A percentile compares a stretch with the other conserved stretches of the same genome.
phyloP scores from a whole-genome alignment of 2,888 invertebrate species.

The Tillus elongatus region DNA sequence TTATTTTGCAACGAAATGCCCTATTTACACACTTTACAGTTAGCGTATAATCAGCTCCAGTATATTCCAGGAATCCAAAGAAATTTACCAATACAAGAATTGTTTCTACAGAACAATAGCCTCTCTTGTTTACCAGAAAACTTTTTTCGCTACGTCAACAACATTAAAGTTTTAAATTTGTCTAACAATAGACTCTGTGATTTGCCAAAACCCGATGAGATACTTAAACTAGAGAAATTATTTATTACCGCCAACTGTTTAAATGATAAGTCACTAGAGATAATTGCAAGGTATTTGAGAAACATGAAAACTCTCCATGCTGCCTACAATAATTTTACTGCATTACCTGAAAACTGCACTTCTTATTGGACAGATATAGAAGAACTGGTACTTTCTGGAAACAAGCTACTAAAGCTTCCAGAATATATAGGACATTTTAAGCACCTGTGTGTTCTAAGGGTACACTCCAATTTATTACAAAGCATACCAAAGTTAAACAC shows the following conservation, averaged over 20 bases:
- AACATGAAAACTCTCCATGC: slow-evolving; percentile 63
- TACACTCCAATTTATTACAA: slow-evolving; percentile 72
- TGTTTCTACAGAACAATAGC: slow-evolving; percentile 71
- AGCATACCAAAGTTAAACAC: slow-evolving; percentile 69
- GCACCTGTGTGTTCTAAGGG: slow-evolving; percentile 63
- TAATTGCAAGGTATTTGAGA: slow-evolving; percentile 54
- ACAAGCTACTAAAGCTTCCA: slow-evolving; percentile 65
- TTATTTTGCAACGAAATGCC: slow-evolving; percentile 66
- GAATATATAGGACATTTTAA: slow-evolving; percentile 63
- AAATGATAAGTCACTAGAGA: slow-evolving; percentile 51
- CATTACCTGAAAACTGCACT: slow-evolving; percentile 64
- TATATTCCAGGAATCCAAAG: slow-evolving; percentile 63
- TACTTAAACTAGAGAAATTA: slow-evolving; percentile 55
- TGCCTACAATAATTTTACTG: slow-evolving; percentile 69
- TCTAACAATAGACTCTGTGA: slow-evolving; percentile 69
- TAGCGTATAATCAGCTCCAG: slow-evolving; percentile 69
- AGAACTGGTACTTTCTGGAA: slow-evolving; percentile 74
- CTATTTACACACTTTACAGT: slow-evolving; percentile 61
- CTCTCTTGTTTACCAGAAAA: slow-evolving; percentile 65
- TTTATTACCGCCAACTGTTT: slow-evolving; percentile 71
- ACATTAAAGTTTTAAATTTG: slow-evolving; percentile 62
- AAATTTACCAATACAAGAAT: slow-evolving; percentile 56
- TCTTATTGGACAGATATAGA: slow-evolving; percentile 70
- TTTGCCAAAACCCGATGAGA: slow-evolving; percentile 50
- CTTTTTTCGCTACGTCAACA: slow-evolving; percentile 59